Base-by-base conservation (phyloP, 2,888 invertebrate genomes). In the Parnassius orleans region DNA sequence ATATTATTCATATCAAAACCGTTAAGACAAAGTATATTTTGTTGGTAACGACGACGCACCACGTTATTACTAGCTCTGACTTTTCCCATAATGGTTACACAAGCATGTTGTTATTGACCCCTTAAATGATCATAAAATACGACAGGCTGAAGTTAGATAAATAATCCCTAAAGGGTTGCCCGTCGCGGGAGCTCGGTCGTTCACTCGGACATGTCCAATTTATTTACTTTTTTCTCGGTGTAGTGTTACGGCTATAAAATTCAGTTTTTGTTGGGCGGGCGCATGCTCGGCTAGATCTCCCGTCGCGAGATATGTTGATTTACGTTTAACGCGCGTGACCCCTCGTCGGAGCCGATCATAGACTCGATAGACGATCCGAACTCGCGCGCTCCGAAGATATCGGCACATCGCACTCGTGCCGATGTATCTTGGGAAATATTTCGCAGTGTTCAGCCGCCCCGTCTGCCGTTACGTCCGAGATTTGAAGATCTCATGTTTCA, bases 311-410 rank as follows among this genome's bases (percentile, higher is more conserved):
- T 90, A 90, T 90, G 90, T 90, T 90, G 91, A 90, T 91, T 91
- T 91, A 91, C 90, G 90, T 89, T 90, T 85, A 89, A 84, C 87
- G 88, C 87, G 87, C 91, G 87, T 90, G 91, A 91, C 91, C 90
- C 78, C 84, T 86, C 84, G 83, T 79, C 86, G 80, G 78, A 84
- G 81, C 83, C 88, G 90, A 90, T 90, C 89, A 89, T 89, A 88
- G 87, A 82, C 72, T 85, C 86, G 90, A 90, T 90, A 90, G 88
- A 87, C 87, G 88, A 90, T 88, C 87, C 86, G 80, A 81, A 86
- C 85, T 84, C 82, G 85, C 86, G 86, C 85, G 84, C 83, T 78
- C 79, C 77, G 73, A 68, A 83, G 87, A 86, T 90, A 90, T 90
- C 90, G 83, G 79, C 84, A 81, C 83, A 90, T 90, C 90, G 87